phyloP scores from a whole-genome alignment of 2,113 vertebrate genomes.

The Apeltes quadracus region DNA sequence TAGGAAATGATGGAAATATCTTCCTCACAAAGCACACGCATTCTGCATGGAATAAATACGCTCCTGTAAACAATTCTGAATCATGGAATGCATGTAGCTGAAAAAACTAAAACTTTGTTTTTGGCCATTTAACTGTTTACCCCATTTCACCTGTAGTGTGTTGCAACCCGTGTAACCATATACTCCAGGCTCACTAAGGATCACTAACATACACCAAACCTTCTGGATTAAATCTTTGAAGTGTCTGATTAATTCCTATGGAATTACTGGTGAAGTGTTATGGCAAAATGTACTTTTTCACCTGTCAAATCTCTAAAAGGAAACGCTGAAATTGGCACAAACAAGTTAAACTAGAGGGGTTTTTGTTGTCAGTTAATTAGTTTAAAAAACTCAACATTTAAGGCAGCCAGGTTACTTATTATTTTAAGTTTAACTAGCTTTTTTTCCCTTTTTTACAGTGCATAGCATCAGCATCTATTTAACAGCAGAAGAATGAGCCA shows the following conservation, averaged over 20 bases:
- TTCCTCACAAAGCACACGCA: background rate
- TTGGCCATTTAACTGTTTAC: too few species aligned
- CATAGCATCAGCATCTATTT: background rate
- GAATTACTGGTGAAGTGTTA: background rate
- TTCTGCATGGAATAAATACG: background rate
- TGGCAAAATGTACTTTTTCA: background rate
- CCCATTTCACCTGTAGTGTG: background rate
- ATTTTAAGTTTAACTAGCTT: background rate
- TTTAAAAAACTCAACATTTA: too few species aligned
- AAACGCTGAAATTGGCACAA: background rate
- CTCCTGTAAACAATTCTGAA: background rate
- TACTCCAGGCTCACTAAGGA: background rate
- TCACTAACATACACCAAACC: background rate
- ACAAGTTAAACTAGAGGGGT: too few species aligned
- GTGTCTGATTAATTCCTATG: background rate
- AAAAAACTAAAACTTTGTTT: too few species aligned
- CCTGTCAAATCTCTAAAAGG: background rate
- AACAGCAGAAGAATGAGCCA: background rate
- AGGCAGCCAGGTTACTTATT: too few species aligned
- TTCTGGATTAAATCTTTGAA: background rate
- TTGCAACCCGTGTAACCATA: background rate
- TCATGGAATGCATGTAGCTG: too few species aligned
- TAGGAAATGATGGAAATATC: background rate
- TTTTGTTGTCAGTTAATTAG: too few species aligned
- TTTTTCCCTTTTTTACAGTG: background rate